Conservation (phyloP, 2,797 vertebrate genomes). For the Macropodus opercularis region DNA sequence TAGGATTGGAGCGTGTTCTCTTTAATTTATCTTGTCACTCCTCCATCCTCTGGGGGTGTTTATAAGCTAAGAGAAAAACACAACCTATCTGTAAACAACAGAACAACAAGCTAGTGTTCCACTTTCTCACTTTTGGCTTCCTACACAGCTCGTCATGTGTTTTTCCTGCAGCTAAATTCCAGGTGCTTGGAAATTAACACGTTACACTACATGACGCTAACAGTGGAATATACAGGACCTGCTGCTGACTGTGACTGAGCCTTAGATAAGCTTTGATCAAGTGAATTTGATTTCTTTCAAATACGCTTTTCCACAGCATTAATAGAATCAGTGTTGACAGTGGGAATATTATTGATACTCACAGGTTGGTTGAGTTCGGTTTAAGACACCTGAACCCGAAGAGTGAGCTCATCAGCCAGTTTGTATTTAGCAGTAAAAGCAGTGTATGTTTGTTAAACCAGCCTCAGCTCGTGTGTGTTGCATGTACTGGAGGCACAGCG, state of each 20-base stretch:
- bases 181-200: conserved; percentile 28
- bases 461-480: too few relatives aligned
- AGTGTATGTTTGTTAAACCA: too few relatives aligned
- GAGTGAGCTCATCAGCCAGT: too few relatives aligned
- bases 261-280: not conserved
- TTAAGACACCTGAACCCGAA: too few relatives aligned
- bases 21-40: conserved; percentile 58
- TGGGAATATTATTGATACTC: too few relatives aligned
- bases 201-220: not conserved
- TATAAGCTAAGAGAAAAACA: conserved; percentile 36
- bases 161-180: conserved; percentile 16
- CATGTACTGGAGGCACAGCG: too few relatives aligned
- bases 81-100: conserved; percentile 52
- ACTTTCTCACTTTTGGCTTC: conserved; percentile 34
- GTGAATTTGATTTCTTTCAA: too few relatives aligned
- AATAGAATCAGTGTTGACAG: too few relatives aligned
- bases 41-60: conserved; percentile 57
- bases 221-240: not conserved
- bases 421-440: too few relatives aligned
- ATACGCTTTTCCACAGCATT: too few relatives aligned
- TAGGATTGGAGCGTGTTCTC: conserved; percentile 37
- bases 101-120: conserved; percentile 31
- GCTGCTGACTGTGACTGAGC: not conserved
- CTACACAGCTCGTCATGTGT: conserved; percentile 13
- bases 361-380: too few relatives aligned